Base-by-base conservation (phyloP, 2,888 invertebrate species). In the Tachina grossa region DNA sequence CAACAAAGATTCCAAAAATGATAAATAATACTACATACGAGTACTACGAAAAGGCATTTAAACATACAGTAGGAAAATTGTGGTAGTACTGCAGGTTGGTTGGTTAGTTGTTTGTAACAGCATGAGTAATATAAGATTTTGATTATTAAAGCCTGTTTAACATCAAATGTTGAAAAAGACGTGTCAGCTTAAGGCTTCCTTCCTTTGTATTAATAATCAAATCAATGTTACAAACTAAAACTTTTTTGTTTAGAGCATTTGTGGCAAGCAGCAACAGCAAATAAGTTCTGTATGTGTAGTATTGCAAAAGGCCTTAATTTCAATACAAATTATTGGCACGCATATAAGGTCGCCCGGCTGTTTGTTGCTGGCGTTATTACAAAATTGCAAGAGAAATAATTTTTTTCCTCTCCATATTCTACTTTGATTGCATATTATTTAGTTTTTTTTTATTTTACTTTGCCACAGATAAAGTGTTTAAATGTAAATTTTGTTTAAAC, bases 121-220 rank as follows among this genome's bases (percentile, higher is more conserved):
- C 31, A 43, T 75, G 55, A 55, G 76, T 63, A 76, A 76, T 66
- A 66, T 51, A 57, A n/a, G 71, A 71, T 72, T 77, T 83, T 77
- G 71, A 72, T 77, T 81, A 66, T 77, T 83, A 83, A 78, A 66
- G 74, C 76, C 75, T 71, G 79, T 72, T 83, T 76, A 75, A 66
- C 47, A 83, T 72, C 71, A 79, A 79, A 75, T 71, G 82, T 47
- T 79, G 79, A 83, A 85, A 31, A 83, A 83, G 79, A 83, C 85
- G 83, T 85, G 85, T 83, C 85, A 83, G 85, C 85, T 85, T 76
- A 76, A 80, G 85, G 85, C 83, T 76, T 53, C 79, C 83, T 76
- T 53, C 79, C 59, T 71, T 78, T 78, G 63, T 51, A 69, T 61
- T 43, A 31, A 59, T 49, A 81, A 63, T 69, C 79, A 79, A 65